These are phyloP conservation scores for Neelides folsomi DNA, from an alignment of 2,888 invertebrate species.

Conservation along the genomic window DNA sequence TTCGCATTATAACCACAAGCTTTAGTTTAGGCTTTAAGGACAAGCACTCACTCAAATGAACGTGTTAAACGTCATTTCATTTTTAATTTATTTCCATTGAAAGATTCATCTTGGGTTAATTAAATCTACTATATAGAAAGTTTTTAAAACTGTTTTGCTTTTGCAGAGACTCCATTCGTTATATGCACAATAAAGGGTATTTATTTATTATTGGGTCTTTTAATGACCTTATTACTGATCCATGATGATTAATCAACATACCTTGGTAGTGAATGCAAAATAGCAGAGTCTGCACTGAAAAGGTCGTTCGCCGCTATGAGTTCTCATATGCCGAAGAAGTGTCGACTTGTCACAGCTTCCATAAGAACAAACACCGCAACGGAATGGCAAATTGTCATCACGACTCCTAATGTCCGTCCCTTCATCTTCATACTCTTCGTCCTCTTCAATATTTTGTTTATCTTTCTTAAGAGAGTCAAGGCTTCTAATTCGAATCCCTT, in stretches of 20 bases:
- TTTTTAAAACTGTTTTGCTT: too few relatives aligned
- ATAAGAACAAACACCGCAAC: conserved; percentile 61
- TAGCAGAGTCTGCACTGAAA: conserved; percentile 91
- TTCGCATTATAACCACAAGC: too few relatives aligned
- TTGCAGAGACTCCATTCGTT: too few relatives aligned
- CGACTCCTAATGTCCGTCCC: conserved; percentile 17
- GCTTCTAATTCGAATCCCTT: neutral
- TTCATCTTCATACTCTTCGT: conserved; percentile 12
- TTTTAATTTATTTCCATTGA: too few relatives aligned
- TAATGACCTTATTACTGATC: too few relatives aligned
- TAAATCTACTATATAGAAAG: too few relatives aligned
- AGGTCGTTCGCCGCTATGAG: conserved; percentile 88
- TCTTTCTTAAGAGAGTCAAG: conserved; percentile 4
- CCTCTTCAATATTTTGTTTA: conserved; percentile 13
- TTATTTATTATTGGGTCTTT: too few relatives aligned
- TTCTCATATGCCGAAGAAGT: conserved; percentile 76
- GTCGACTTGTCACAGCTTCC: conserved; percentile 81
- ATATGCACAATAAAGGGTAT: too few relatives aligned
- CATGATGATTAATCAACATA: conserved; percentile 2
- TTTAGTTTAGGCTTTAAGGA: too few relatives aligned
- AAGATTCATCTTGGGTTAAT: too few relatives aligned
- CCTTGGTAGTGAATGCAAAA: conserved; percentile 82
- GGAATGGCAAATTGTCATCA: conserved; percentile 20
- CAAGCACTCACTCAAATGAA: too few relatives aligned
- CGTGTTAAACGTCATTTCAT: too few relatives aligned